Conservation (phyloP, 2,113 vertebrate species). For the Phaethornis superciliosus region DNA sequence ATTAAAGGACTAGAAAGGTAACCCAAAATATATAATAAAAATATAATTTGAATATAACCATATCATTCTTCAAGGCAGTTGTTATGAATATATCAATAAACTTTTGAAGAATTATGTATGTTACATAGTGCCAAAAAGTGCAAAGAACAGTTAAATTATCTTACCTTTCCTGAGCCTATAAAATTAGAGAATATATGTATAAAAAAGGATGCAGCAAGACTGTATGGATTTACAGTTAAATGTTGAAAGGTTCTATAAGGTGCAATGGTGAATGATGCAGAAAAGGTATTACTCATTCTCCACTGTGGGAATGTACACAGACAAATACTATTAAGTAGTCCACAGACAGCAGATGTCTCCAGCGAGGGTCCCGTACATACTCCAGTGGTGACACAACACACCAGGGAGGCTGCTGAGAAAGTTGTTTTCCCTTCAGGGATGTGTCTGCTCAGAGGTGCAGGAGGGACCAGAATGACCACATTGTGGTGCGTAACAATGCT, state of each 20-base stretch:
- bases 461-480: neutral
- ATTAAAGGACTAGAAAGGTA: neutral
- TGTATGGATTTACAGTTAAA: neutral
- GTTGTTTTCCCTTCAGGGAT: neutral
- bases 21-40: neutral
- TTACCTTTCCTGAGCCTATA: neutral
- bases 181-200: neutral
- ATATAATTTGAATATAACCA: neutral
- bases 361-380: neutral
- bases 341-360: neutral
- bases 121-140: neutral
- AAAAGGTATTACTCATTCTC: neutral
- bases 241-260: neutral
- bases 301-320: neutral
- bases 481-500: neutral
- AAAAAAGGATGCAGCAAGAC: neutral
- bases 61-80: neutral
- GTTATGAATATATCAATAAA: neutral
- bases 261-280: neutral
- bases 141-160: neutral
- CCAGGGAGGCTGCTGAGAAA: neutral
- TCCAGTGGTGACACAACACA: neutral
- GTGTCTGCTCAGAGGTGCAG: neutral
- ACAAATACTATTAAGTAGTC: neutral
- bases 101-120: neutral